phyloP scores from a whole-genome alignment of 2,888 invertebrate species.

The Andrena praecox region DNA sequence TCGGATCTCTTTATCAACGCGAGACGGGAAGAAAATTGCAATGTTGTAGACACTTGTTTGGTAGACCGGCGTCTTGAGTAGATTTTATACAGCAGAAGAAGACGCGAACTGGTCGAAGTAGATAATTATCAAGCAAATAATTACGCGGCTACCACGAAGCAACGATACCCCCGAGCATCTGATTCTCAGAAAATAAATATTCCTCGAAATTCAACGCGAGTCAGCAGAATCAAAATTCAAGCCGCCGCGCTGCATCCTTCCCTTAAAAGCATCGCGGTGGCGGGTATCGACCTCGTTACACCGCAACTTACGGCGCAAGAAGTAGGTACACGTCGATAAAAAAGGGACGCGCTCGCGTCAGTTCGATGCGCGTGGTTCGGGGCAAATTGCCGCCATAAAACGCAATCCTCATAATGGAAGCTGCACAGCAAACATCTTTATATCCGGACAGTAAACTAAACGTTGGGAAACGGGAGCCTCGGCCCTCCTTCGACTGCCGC shows the following conservation, averaged over 20 bases:
- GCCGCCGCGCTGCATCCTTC: neutral
- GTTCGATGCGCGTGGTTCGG: neutral
- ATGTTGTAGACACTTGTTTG: too few relatives aligned
- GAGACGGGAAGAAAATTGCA: too few relatives aligned
- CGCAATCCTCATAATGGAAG: neutral
- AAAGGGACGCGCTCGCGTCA: too few relatives aligned
- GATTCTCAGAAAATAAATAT: neutral
- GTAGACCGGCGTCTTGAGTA: too few relatives aligned
- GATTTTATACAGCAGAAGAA: too few relatives aligned
- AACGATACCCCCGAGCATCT: too few relatives aligned
- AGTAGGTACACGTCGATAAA: neutral
- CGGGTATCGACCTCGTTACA: neutral
- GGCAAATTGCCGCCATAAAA: slow-evolving; percentile 8
- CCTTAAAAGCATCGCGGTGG: neutral
- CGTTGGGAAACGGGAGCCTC: neutral
- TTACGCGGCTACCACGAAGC: too few relatives aligned
- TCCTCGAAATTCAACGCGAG: neutral
- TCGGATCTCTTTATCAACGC: neutral
- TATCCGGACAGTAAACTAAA: neutral
- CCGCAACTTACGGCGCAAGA: neutral
- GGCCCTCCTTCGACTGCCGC: neutral
- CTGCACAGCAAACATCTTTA: neutral
- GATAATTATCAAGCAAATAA: too few relatives aligned
- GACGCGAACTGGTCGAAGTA: too few relatives aligned
- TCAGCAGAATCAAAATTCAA: neutral